These are phyloP conservation scores for Daboia siamensis DNA, from an alignment of 2,113 vertebrate species.

Conservation along the genomic window DNA sequence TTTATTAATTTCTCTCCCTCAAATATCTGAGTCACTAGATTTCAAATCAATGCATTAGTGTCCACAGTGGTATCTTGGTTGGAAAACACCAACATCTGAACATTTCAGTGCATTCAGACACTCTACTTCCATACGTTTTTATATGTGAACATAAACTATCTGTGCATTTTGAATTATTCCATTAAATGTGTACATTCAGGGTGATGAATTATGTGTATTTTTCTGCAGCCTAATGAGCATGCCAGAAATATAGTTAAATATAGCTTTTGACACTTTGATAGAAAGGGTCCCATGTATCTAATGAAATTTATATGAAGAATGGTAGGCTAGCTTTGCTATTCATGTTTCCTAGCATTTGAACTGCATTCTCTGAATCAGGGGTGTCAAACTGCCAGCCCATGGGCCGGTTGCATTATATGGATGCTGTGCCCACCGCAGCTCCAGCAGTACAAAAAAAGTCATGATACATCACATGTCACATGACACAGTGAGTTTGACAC, in stretches of 20 bases:
- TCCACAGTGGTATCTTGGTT: constrained; percentile 46
- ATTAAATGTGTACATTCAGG: constrained; percentile 53
- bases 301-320: constrained; percentile 38
- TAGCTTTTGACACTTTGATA: constrained; percentile 46
- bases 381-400: too few species aligned
- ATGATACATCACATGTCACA: too few species aligned
- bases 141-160: constrained; percentile 51
- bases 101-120: constrained; percentile 43
- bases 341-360: neutral
- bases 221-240: constrained; percentile 57
- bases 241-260: constrained; percentile 54
- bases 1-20: constrained; percentile 53
- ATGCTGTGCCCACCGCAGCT: too few species aligned
- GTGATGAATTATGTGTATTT: constrained; percentile 63
- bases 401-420: too few species aligned
- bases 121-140: constrained; percentile 53
- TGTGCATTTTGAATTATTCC: constrained; percentile 64
- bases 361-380: neutral
- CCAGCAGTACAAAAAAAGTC: too few species aligned
- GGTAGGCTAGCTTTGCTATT: neutral
- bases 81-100: constrained; percentile 46
- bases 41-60: constrained; percentile 54
- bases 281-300: constrained; percentile 45
- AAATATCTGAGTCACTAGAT: constrained; percentile 52
- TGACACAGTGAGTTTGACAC: too few species aligned